phyloP scores from a whole-genome alignment of 2,797 vertebrate species.

The Salmo trutta region DNA sequence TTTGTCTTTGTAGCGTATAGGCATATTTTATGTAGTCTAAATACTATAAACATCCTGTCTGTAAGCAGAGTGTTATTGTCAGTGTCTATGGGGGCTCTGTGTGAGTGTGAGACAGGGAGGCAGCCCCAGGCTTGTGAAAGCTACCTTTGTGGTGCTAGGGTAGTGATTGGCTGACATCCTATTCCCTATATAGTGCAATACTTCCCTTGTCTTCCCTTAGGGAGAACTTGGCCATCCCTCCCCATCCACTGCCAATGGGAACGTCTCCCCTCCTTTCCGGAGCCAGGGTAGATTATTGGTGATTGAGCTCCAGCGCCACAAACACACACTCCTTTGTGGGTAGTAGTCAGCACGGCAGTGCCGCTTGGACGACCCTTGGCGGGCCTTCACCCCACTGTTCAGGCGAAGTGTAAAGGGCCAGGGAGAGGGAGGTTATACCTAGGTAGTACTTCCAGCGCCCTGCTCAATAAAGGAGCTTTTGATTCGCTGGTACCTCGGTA shows the following conservation, averaged over 20 bases:
- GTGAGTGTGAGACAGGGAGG: slow-evolving; percentile 4
- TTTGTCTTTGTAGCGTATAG: neutral
- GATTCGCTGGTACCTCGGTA: slow-evolving; percentile 38
- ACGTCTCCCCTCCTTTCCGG: slow-evolving; percentile 20
- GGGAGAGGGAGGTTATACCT: slow-evolving; percentile 28
- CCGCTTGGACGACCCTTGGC: slow-evolving; percentile 19
- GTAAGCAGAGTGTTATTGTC: neutral
- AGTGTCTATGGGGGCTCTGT: neutral
- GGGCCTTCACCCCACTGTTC: slow-evolving; percentile 23
- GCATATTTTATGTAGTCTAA: neutral
- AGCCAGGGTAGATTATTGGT: slow-evolving; percentile 33
- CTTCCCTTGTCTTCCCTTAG: neutral
- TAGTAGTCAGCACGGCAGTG: slow-evolving; percentile 4
- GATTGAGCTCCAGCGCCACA: slow-evolving; percentile 9
- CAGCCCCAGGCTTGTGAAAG: slow-evolving; percentile 3
- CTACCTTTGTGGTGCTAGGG: neutral
- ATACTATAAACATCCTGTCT: neutral
- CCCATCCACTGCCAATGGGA: neutral
- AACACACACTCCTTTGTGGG: slow-evolving; percentile 15
- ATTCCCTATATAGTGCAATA: neutral
- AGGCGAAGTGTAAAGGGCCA: slow-evolving; percentile 33
- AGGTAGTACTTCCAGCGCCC: slow-evolving; percentile 7
- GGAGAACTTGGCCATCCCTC: neutral
- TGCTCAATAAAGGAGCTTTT: slow-evolving; percentile 63
- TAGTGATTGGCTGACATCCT: neutral